phyloP scores from a whole-genome alignment of 2,888 invertebrate species.

The Erpobdella octoculata region DNA sequence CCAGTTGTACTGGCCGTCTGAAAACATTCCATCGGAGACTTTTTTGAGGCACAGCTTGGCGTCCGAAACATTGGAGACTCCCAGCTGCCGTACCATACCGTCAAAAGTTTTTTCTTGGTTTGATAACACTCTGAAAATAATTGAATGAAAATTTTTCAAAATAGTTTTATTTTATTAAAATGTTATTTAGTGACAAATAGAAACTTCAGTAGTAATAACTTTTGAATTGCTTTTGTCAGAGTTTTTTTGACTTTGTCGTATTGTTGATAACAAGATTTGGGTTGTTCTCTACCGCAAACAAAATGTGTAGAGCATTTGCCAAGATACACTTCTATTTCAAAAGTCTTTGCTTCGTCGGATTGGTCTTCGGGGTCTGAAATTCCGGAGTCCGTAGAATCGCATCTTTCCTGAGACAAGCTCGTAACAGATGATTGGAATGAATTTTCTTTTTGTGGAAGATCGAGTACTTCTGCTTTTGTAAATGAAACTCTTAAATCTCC shows the following conservation, averaged over 20 bases:
- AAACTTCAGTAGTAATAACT: too few relatives aligned
- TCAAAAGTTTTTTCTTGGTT: background rate
- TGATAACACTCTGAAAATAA: background rate
- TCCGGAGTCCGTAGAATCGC: constrained; percentile 20
- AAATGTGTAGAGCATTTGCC: too few relatives aligned
- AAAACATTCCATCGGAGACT: constrained; percentile 48
- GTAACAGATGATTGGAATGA: background rate
- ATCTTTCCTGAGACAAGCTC: background rate
- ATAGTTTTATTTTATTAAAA: too few relatives aligned
- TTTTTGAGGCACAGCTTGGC: constrained; percentile 44
- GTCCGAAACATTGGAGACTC: background rate
- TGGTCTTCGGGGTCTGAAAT: constrained; percentile 1
- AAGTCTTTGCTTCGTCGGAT: too few relatives aligned
- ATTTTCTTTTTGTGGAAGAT: background rate
- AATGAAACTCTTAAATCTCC: too few relatives aligned
- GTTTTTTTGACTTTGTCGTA: background rate
- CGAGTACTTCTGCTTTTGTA: background rate
- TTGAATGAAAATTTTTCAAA: too few relatives aligned
- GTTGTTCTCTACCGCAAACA: too few relatives aligned
- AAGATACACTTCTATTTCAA: too few relatives aligned
- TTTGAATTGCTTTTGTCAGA: background rate
- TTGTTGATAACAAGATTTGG: too few relatives aligned
- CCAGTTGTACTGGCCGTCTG: constrained; percentile 49
- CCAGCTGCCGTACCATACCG: background rate
- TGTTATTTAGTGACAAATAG: too few relatives aligned